Evolutionary conservation across 2,113 vertebrate genomes (phyloP), one percentile per base, ranked within the genome.

Genomic region (Maccullochella peelii): DNA sequence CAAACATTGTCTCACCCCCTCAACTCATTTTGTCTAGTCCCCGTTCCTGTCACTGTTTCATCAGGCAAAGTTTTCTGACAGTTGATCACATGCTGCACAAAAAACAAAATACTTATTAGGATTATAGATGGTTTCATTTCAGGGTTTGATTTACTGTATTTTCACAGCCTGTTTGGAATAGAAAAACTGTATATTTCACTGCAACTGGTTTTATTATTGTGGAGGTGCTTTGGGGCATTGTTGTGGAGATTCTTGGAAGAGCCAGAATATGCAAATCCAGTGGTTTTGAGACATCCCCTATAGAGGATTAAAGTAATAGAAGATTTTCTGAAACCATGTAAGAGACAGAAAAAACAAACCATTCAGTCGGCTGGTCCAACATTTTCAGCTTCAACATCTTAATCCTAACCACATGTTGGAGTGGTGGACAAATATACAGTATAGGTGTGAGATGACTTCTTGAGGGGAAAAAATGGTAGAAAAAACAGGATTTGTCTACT

Each of bases 131-230:
- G 30, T 70, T 38, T 68, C 1, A 44, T 62, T 61, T 73, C 5
- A 63, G 8, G 75, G 58, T 57, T 67, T 12, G 3, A 73, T 68
- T 73, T n/a, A 44, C 6, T 23, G 4, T 74, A 44, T 66, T 73
- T 36, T 33, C 10, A 38, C 6, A 21, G 6, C 5, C 42, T 33
- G 12, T 57, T 38, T 71, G 59, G 36, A 55, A 21, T 55, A 55
- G 6, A 44, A 73, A 65, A 42, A 72, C 20, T 0, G n/a, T 12
- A 18, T 30, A 68, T 61, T 23, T 65, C 8, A 20, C 44, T 25
- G 4, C 12, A 57, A 50, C 4, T 6, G 44, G 7, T 52, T 65
- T 23, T 50, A 59, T 59, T 30, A 20, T 14, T 62, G 58, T 59
- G 6, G 38, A 23, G 27, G 42, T 5, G 0, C 47, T 42, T 8